Evolutionary conservation across 2,113 vertebrate genomes (phyloP), one percentile per base, ranked within the genome.

Genomic region (Egretta garzetta): DNA sequence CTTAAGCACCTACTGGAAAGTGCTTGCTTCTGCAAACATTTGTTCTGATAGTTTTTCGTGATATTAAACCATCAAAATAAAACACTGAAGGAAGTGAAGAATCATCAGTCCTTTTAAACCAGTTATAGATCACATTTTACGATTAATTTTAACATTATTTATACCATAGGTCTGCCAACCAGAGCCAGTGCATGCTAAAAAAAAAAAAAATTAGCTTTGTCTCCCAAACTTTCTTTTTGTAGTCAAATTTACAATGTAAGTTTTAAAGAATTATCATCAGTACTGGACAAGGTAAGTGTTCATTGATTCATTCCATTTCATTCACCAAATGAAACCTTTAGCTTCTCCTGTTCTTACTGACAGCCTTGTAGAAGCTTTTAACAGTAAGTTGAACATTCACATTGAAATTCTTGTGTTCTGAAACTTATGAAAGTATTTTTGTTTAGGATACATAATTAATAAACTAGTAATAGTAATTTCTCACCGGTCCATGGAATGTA

Each of bases 401-500:
- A 81, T 9, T 55, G 27, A 79, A 84, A 89, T 80, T 56, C 3
- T 21, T 18, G 14, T 13, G 9, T 62, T 80, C 33, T 60, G 58
- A 73, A 82, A 75, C 12, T 50, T 35, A 56, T 0, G 0, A 39
- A 43, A 72, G 3, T 28, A 70, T 52, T 85, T 76, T 58, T 90
- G 14, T 45, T 85, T 77, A 72, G 26, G 24, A 85, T 1, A 24
- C 13, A 56, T 33, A 67, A 59, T 35, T 60, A 79, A 43, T 68
- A 71, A 85, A 28, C 8, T 35, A 49, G n/a, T 20, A 80, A 28
- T 27, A 71, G 12, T 39, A 55, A 35, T 37, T 95, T 88, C 97
- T 98, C 87, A 99, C 99, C 99, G 97, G 99, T 99, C 99, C 99
- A 99, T 0, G 99, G 99, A 94, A 99, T 87, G 92, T 99, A 99